phyloP scores from a whole-genome alignment of 2,113 vertebrate species.

The Microtus richardsoni region DNA sequence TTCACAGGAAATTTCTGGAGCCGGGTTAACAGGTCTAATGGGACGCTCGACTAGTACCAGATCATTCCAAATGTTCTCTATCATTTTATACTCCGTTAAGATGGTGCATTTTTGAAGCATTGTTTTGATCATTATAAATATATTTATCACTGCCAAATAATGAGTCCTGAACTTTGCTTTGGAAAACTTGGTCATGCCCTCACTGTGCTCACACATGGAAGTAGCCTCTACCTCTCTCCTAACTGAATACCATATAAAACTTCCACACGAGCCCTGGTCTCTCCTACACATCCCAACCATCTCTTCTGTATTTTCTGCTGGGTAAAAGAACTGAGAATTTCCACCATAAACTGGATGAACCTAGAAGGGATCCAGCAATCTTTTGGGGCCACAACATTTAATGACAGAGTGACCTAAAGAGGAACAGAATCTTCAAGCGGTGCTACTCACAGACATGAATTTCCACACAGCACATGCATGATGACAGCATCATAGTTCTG shows the following conservation, averaged over 20 bases:
- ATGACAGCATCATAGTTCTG: not conserved
- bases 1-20: not conserved
- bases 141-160: not conserved
- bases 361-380: not conserved
- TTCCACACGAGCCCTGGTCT: not conserved
- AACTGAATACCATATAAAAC: not conserved
- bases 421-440: not conserved
- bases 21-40: not conserved
- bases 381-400: not conserved
- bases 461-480: not conserved
- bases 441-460: not conserved
- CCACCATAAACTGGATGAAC: not conserved
- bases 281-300: too few species aligned
- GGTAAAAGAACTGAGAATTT: not conserved
- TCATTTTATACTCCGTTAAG: not conserved
- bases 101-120: constrained; percentile 7
- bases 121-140: not conserved
- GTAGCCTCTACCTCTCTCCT: not conserved
- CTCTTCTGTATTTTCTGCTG: not conserved
- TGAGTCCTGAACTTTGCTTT: not conserved
- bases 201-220: not conserved
- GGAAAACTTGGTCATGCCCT: too few species aligned
- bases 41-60: not conserved
- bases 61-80: not conserved
- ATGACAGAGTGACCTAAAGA: not conserved